These are phyloP conservation scores for Chlamydotis undulata DNA, from an alignment of 2,113 vertebrate genomes.

Conservation along the genomic window DNA sequence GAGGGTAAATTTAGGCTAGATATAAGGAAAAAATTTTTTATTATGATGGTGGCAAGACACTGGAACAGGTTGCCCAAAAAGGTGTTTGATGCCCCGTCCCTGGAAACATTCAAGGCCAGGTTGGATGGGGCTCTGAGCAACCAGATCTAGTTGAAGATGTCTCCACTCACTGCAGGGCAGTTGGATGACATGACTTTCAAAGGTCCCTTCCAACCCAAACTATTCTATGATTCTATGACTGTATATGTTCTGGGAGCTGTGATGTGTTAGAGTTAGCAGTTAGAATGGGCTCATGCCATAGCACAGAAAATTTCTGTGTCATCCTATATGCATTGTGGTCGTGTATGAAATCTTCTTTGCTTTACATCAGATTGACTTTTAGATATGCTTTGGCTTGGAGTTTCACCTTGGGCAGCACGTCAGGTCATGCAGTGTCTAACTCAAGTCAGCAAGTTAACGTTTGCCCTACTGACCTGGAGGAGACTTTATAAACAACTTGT, in stretches of 20 bases:
- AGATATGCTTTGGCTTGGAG: not conserved
- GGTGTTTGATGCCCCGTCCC: too few species aligned
- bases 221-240: too few species aligned
- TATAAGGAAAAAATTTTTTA: too few species aligned
- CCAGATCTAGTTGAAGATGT: too few species aligned
- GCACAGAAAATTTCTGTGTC: not conserved
- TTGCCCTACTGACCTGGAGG: not conserved
- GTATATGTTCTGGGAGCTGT: not conserved
- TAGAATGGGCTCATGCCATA: accelerated
- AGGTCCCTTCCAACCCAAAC: too few species aligned
- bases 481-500: not conserved
- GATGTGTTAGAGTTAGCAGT: not conserved
- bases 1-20: too few species aligned
- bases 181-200: too few species aligned
- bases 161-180: too few species aligned
- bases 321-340: accelerated
- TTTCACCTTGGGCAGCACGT: not conserved
- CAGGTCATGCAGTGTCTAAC: not conserved
- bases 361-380: not conserved
- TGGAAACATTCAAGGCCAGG: too few species aligned
- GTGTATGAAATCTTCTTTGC: not conserved
- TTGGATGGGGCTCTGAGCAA: too few species aligned
- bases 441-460: not conserved
- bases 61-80: too few species aligned
- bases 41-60: too few species aligned